Percentiles rank a stretch among this genome's conserved stretches.
Evolutionary conservation across 1,140 invertebrate species (phyloP).

Genomic region (Parasteatoda tepidariorum): DNA sequence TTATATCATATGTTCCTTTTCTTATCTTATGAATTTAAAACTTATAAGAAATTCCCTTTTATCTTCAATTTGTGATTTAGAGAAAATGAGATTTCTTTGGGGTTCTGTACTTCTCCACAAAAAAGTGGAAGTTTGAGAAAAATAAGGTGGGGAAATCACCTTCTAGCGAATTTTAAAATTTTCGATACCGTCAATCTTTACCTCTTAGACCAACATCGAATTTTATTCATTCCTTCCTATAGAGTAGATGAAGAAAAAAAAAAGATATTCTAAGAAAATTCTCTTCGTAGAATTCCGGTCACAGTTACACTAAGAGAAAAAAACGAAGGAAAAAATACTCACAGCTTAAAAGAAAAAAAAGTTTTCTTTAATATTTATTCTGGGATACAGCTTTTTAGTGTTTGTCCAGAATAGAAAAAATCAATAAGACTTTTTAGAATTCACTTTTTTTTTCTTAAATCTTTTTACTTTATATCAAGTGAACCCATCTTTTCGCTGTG

Average conservation of each 20-base stretch:
- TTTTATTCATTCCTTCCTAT: slow-evolving; percentile 21
- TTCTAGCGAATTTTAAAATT: neutral
- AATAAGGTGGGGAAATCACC: neutral
- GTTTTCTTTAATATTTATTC: slow-evolving; percentile 42
- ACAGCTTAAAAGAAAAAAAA: neutral
- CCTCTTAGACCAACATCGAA: neutral
- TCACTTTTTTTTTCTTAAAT: neutral
- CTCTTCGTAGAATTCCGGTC: slow-evolving; percentile 19
- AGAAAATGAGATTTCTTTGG: neutral
- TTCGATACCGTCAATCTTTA: neutral
- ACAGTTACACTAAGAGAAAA: slow-evolving; percentile 1
- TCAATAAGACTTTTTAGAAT: neutral
- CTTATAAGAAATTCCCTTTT: neutral
- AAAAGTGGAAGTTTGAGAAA: neutral
- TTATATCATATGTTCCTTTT: too few relatives aligned
- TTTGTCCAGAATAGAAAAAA: slow-evolving; percentile 36
- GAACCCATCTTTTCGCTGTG: slow-evolving; percentile 36
- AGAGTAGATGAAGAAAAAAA: neutral
- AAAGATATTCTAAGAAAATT: neutral
- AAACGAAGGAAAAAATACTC: neutral
- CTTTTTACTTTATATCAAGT: slow-evolving; percentile 25
- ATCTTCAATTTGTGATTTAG: neutral
- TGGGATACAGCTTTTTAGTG: slow-evolving; percentile 25
- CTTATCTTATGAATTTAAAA: neutral
- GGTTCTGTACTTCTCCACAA: neutral